These are phyloP conservation scores for Geopemphigus sp. DNA, from an alignment of 1,140 invertebrate genomes.

Conservation along the genomic window DNA sequence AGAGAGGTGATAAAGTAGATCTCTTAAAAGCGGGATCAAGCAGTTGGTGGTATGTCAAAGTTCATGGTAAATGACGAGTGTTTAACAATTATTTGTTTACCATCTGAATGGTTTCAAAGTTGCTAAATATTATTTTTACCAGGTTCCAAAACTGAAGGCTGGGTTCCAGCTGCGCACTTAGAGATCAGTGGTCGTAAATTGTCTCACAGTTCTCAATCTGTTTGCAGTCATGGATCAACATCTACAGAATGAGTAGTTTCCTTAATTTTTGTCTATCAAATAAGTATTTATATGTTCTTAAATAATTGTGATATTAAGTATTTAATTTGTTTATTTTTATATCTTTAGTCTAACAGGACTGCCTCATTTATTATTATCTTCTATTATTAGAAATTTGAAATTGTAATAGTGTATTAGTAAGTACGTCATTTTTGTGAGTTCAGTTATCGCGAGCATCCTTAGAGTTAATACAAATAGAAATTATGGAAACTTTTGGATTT, in stretches of 20 bases:
- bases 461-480: slow-evolving; percentile 6
- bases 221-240: slow-evolving; percentile 57
- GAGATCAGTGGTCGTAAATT: slow-evolving; percentile 74
- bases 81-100: background rate
- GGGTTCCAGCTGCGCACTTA: slow-evolving; percentile 91
- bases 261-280: background rate
- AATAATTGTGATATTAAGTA: slow-evolving; percentile 48
- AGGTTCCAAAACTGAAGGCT: slow-evolving; percentile 76
- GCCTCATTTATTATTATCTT: background rate
- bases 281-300: slow-evolving; percentile 34
- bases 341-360: background rate
- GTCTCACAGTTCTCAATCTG: slow-evolving; percentile 63
- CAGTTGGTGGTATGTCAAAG: slow-evolving; percentile 93
- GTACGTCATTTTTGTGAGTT: background rate
- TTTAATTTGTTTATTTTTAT: slow-evolving; percentile 42
- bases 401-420: background rate
- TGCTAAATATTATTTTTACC: slow-evolving; percentile 24
- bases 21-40: slow-evolving; percentile 87
- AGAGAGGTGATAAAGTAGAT: slow-evolving; percentile 83
- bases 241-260: slow-evolving; percentile 50
- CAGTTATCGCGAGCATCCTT: slow-evolving; percentile 10
- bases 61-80: slow-evolving; percentile 63
- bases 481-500: background rate
- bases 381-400: slow-evolving; percentile 4
- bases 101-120: background rate